These are phyloP conservation scores for zebrafish (Danio rerio) DNA, from an alignment of 2,113 vertebrate genomes.

Conservation along the genomic window GRCz12tu NC_133188.1:41931001-41931500, in stretches of 20 bases:
- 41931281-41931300: no score
- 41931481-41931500: no score
- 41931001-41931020: conserved; percentile 2
- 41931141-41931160: conserved; percentile 14
- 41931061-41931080: neutral
- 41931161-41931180: conserved; percentile 2
- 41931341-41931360: no score
- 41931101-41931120: conserved; percentile 3
- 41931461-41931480: no score
- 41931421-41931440: no score
- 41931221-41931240: neutral
- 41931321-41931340: no score
- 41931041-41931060: neutral
- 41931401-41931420: no score
- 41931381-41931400: no score
- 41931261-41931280: neutral
- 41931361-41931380: no score
- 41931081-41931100: neutral
- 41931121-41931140: conserved; percentile 8
- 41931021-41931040: conserved; percentile 14
- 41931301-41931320: no score
- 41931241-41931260: neutral
- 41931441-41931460: no score
- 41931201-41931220: neutral
- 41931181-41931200: neutral